A percentile compares a stretch with the other conserved stretches of the same genome.
Conservation (phyloP, 2,113 vertebrate genomes). For the Brachyistius frenatus region DNA sequence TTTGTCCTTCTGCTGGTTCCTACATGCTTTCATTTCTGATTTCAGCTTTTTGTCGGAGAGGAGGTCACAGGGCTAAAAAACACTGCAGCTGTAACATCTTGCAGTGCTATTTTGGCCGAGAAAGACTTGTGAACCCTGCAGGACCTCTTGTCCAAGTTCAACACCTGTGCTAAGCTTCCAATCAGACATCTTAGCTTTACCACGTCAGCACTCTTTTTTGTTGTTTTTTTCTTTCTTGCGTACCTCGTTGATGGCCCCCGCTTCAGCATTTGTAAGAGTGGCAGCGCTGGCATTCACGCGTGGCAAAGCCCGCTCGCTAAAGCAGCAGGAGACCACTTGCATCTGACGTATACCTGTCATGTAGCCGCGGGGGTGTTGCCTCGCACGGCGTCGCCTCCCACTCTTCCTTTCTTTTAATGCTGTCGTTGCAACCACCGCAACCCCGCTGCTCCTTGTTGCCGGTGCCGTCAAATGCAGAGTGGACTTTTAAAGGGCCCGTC, state of each 20-base stretch:
- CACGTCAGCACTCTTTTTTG: constrained; percentile 17
- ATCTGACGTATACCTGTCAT: constrained; percentile 47
- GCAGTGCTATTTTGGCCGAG: neutral
- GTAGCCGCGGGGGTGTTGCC: constrained; percentile 30
- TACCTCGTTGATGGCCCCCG: constrained; percentile 9
- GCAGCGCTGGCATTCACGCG: constrained; percentile 65
- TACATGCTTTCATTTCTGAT: neutral
- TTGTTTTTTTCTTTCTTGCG: constrained; percentile 4
- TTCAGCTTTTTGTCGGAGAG: neutral
- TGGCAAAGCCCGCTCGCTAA: constrained; percentile 52
- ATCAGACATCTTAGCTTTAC: constrained; percentile 1
- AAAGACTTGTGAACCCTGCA: neutral
- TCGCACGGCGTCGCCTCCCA: constrained; percentile 37
- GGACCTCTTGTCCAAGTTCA: neutral
- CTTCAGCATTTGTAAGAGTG: constrained; percentile 45
- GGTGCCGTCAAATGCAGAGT: constrained; percentile 24
- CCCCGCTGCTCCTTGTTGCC: constrained; percentile 27
- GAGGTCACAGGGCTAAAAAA: constrained; percentile 1
- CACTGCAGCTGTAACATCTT: neutral
- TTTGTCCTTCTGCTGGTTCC: constrained; percentile 2
- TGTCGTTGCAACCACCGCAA: constrained; percentile 1
- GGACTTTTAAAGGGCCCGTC: constrained; percentile 33
- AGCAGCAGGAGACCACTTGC: constrained; percentile 50
- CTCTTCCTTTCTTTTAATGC: constrained; percentile 21
- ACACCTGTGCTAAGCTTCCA: neutral